phyloP scores from a whole-genome alignment of 2,888 invertebrate species.

The Byasa hedistus region DNA sequence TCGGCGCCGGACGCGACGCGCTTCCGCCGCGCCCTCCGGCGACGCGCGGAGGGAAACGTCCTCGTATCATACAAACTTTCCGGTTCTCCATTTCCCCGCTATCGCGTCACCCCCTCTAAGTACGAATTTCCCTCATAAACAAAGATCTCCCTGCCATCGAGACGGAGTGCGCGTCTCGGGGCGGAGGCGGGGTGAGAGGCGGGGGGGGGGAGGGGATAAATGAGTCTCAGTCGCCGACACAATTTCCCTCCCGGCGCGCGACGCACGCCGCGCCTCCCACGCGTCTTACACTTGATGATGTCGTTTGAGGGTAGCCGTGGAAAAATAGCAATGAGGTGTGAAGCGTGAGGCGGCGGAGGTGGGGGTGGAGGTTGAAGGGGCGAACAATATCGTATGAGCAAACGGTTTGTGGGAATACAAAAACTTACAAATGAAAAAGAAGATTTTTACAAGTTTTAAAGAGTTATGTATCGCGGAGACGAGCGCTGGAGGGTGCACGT shows the following conservation, averaged over 20 bases:
- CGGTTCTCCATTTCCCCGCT: slow-evolving; percentile 23
- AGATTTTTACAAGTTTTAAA: too few species aligned
- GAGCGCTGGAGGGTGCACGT: too few species aligned
- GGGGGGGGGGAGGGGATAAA: slow-evolving; percentile 2
- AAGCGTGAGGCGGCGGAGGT: too few species aligned
- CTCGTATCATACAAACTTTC: slow-evolving; percentile 10
- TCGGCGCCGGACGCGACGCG: too few species aligned
- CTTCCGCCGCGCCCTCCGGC: too few species aligned
- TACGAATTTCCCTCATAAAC: slow-evolving; percentile 29
- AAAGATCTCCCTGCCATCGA: slow-evolving; percentile 8
- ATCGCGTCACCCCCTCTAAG: slow-evolving; percentile 31
- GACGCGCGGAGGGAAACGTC: background rate
- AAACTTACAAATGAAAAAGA: too few species aligned
- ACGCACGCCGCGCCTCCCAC: slow-evolving; percentile 39
- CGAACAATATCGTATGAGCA: too few species aligned
- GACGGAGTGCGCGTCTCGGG: too few species aligned
- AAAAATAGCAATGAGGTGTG: slow-evolving; percentile 3
- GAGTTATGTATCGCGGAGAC: too few species aligned
- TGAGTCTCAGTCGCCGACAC: slow-evolving; percentile 21
- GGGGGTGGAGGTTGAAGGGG: too few species aligned
- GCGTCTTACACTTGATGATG: slow-evolving; percentile 33
- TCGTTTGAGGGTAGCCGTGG: slow-evolving; percentile 9
- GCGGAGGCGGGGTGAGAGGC: background rate
- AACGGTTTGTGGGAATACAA: too few species aligned
- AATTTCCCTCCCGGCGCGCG: slow-evolving; percentile 20